Evolutionary conservation across 23 tunicate species (phyloP), one percentile per base, ranked within the genome.

Genomic region (Trididemnum clinides): DNA sequence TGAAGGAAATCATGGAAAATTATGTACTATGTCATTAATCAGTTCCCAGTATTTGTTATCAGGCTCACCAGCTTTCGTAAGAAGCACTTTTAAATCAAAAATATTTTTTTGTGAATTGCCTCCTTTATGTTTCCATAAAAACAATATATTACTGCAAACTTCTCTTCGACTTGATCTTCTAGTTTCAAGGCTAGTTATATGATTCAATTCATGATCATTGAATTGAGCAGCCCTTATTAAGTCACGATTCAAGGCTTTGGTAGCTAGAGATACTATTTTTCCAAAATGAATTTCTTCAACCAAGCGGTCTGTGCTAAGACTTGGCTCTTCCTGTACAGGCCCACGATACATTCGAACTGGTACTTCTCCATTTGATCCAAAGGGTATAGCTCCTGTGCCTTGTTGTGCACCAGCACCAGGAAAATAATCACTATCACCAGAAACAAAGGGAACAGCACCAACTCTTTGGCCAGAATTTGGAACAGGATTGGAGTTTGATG

Each of bases 1-100:
- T n/a, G n/a, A n/a, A n/a, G n/a, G n/a, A n/a, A n/a, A n/a, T n/a
- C n/a, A n/a, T n/a, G n/a, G n/a, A n/a, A n/a, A n/a, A 69, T 28
- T 69, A 69, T 69, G 37, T 21, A 28, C 35, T 28, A 69, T 31
- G 7, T 69, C 76, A 7, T 21, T 35, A 19, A 73, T 73, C 31
- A 73, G 28, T 10, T 19, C 28, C 20, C 38, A 5, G 28, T 36
- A 73, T 37, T 37, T 73, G 19, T 73, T 38, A 27, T 39, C 31
- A 36, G 28, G 10, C n/a, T 23, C 80, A 36, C 31, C 57, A 73
- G 75, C 75, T 66, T 37, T 36, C 6, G 80, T 73, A 1, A 73
- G 57, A 2, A 73, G 29, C 37, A 36, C 10, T 38, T 19, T 73
- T 23, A 73, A 73, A 73, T 73, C 80, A 73, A 37, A 37, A 2